Evolutionary conservation across 2,888 invertebrate species (phyloP), one percentile per base, ranked within the genome.

Genomic region (Apotomis betuletana): DNA sequence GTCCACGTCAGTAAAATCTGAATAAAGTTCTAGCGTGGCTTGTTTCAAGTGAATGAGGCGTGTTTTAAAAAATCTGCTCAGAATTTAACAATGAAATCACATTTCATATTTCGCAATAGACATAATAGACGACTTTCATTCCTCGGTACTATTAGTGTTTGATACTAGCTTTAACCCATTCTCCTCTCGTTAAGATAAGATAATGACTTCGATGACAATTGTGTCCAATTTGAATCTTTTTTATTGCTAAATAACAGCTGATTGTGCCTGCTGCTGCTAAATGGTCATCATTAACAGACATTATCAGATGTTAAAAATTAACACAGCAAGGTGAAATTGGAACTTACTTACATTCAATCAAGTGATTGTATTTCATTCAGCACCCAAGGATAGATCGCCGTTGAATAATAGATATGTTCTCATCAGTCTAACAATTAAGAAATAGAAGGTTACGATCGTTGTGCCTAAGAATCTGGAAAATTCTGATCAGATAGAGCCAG

Each of bases 41-140:
- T 51, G 10, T 49, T 58, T 49, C 10, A 44, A 44, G 62, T 41
- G 38, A 57, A 54, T 27, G 49, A 27, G 36, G 9, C 49, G 9
- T 49, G 49, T 49, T 49, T 27, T 49, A 49, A 49, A 49, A 9
- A 8, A 9, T 49, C 9, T 49, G 49, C 10, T 49, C 49, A 2
- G 5, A 49, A 49, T 3, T 49, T 6, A 44, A 49, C 49, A 49
- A 49, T 49, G 5, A 15, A 54, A 36, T 9, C n/a, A 13, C n/a
- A 13, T 4, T 12, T 15, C 8, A 9, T 3, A n/a, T 65, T 36
- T n/a, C 65, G 27, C 27, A 27, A 27, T 27, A 27, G 27, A 27
- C 2, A 27, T 27, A 27, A 49, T 27, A 41, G n/a, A 58, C 75
- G 70, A 77, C 76, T 76, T 77, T 77, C 77, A 69, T 75, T 74